Percentiles rank a stretch among this genome's conserved stretches.
These are phyloP conservation scores for Hemitrygon akajei DNA, from an alignment of 2,797 vertebrate genomes.

Conservation along the genomic window DNA sequence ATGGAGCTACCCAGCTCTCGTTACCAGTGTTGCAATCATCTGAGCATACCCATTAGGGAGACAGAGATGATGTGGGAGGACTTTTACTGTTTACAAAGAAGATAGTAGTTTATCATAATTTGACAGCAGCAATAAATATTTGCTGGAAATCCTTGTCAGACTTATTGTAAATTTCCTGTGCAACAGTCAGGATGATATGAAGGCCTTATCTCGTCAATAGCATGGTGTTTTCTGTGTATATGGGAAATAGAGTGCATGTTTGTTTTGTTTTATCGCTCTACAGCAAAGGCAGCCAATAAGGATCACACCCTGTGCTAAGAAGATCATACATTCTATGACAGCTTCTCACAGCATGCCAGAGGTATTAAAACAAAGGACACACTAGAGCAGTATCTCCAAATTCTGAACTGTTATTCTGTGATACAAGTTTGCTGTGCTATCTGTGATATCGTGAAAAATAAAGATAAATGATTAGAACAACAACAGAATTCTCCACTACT, in stretches of 20 bases:
- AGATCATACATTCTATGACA: neutral
- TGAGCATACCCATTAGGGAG: neutral
- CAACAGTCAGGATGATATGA: neutral
- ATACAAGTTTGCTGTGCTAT: neutral
- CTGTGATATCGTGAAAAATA: neutral
- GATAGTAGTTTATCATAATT: neutral
- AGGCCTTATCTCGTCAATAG: neutral
- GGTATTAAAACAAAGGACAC: neutral
- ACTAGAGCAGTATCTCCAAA: neutral
- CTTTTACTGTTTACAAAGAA: neutral
- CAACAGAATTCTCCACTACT: neutral
- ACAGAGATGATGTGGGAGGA: neutral
- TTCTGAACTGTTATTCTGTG: neutral
- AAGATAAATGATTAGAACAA: neutral
- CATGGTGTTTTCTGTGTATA: neutral
- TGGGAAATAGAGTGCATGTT: neutral
- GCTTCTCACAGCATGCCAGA: neutral
- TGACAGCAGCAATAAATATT: neutral
- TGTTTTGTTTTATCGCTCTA: neutral
- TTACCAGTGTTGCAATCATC: neutral
- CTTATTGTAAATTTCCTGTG: neutral
- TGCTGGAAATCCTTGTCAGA: neutral
- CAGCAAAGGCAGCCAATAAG: neutral
- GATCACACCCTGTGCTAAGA: neutral
- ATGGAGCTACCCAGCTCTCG: neutral